phyloP scores from a whole-genome alignment of 64 coral and sea anemone genomes.

The Pocillopora verrucosa region DNA sequence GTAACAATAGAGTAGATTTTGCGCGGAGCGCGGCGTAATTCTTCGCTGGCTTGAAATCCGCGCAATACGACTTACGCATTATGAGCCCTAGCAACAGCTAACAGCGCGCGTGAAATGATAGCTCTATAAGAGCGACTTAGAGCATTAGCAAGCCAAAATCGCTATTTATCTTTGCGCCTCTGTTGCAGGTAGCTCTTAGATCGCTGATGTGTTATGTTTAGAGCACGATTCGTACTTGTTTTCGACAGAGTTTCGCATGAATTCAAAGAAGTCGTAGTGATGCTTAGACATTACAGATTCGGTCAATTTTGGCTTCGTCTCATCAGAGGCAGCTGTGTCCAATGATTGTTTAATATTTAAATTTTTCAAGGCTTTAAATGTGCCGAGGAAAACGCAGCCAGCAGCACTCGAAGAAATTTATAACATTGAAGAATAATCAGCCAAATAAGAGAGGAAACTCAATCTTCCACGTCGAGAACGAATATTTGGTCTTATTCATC shows the following conservation, averaged over 20 bases:
- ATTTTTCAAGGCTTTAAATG: conserved; percentile 48
- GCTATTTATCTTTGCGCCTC: neutral
- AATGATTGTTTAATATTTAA: conserved; percentile 55
- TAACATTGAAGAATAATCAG: neutral
- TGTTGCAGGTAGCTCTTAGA: neutral
- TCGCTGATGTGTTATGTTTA: neutral
- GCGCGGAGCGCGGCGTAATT: neutral
- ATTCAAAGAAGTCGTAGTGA: neutral
- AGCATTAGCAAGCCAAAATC: conserved; percentile 18
- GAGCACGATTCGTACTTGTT: neutral
- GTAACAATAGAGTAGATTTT: neutral
- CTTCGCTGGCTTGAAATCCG: conserved; percentile 12
- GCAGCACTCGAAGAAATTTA: neutral
- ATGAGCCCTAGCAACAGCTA: conserved; percentile 38
- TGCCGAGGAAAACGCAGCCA: conserved; percentile 13
- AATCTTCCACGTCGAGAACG: neutral
- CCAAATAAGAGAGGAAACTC: neutral
- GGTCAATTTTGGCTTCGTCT: conserved; percentile 28
- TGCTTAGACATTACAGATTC: neutral
- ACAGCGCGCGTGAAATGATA: neutral
- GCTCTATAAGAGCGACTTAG: neutral
- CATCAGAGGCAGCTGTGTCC: conserved; percentile 21
- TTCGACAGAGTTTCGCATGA: neutral
- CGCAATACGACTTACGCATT: neutral
- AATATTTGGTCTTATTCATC: neutral